Conservation (phyloP, 37 sponge, comb jelly and placozoan genomes). For the Theonella swinhoei region DNA sequence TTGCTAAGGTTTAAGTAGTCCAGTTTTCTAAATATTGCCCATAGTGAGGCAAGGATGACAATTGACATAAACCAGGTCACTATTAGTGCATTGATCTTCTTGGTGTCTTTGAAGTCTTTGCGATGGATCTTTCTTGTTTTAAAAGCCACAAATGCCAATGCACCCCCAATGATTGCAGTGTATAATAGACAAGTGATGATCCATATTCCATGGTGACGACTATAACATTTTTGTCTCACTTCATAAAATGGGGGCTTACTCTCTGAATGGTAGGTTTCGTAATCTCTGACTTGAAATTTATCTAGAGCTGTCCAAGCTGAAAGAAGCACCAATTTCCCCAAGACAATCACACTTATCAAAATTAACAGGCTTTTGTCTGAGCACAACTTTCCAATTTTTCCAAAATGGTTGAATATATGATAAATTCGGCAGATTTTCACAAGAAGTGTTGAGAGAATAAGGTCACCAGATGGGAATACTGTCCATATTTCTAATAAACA, state of each 20-base stretch:
- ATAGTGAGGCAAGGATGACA: background rate
- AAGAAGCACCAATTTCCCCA: background rate
- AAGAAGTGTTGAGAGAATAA: background rate
- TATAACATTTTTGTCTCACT: background rate
- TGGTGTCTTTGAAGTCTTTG: constrained; percentile 15
- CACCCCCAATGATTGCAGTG: background rate
- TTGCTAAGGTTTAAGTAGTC: background rate
- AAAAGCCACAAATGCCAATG: background rate
- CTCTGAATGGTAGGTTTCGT: background rate
- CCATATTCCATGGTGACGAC: background rate
- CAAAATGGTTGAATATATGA: background rate
- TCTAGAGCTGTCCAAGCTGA: background rate
- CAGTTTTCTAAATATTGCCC: background rate
- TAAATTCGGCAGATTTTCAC: background rate
- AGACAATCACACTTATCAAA: background rate
- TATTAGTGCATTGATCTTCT: background rate
- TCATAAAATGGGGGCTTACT: background rate
- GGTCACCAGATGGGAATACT: background rate
- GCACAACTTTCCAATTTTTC: background rate
- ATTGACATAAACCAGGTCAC: background rate
- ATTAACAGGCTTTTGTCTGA: background rate
- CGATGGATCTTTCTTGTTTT: constrained; percentile 1
- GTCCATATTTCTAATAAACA: too few relatives aligned
- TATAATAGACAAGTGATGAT: background rate
- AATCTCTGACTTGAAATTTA: background rate